Conservation (phyloP, 1,140 invertebrate species). For the Goniozus legneri region DNA sequence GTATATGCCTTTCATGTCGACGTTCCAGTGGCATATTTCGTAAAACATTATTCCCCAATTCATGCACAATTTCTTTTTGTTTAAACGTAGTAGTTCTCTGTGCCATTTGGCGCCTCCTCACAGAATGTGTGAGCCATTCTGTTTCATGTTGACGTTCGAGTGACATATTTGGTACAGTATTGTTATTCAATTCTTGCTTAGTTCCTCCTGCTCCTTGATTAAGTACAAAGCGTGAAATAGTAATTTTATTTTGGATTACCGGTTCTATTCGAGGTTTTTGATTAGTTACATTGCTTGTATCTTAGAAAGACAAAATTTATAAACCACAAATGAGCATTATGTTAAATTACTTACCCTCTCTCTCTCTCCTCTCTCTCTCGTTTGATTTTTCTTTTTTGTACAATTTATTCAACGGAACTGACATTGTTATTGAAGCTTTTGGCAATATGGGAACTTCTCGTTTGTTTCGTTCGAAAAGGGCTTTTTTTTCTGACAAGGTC, state of each 20-base stretch:
- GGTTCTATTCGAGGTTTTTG: constrained; percentile 9
- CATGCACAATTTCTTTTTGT: constrained; percentile 32
- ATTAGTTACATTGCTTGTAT: too few relatives aligned
- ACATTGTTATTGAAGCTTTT: constrained; percentile 67
- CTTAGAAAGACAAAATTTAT: too few relatives aligned
- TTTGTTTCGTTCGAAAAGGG: constrained; percentile 73
- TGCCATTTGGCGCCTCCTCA: too few relatives aligned
- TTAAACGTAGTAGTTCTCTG: constrained; percentile 38
- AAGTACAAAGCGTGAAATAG: too few relatives aligned
- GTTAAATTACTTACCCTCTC: not conserved
- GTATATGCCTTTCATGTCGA: constrained; percentile 63
- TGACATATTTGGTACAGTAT: too few relatives aligned
- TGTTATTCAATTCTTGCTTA: too few relatives aligned
- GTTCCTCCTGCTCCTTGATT: too few relatives aligned
- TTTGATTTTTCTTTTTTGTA: constrained; percentile 27
- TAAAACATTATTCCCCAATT: constrained; percentile 42
- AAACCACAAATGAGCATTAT: not conserved
- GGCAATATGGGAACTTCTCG: constrained; percentile 61
- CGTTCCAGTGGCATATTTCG: constrained; percentile 39
- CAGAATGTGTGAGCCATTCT: too few relatives aligned
- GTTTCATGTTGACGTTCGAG: too few relatives aligned
- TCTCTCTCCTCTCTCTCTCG: constrained; percentile 2
- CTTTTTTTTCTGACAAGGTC: constrained; percentile 70
- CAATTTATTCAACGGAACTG: constrained; percentile 56
- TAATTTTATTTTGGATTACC: constrained; percentile 19